phyloP scores from a whole-genome alignment of 2,113 vertebrate species.

The Brienomyrus longianalis region DNA sequence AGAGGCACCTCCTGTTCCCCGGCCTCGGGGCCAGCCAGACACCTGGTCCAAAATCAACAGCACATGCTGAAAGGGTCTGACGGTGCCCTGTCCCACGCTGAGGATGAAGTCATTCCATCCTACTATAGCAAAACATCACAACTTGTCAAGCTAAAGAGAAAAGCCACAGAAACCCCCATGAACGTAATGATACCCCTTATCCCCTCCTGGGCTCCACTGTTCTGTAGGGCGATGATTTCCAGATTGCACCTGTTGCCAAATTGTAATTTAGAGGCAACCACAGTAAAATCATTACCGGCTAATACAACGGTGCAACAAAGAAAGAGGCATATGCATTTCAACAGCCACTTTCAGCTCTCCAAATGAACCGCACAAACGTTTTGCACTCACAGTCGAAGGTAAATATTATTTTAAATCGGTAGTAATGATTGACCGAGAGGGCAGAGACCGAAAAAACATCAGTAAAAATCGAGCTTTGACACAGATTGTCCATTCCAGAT shows the following conservation, averaged over 20 bases:
- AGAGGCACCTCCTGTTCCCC: constrained; percentile 29
- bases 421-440: neutral
- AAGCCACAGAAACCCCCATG: constrained; percentile 28
- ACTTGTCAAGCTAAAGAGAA: constrained; percentile 32
- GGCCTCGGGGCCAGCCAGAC: constrained; percentile 20
- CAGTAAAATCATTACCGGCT: constrained; percentile 30
- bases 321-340: constrained; percentile 6
- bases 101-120: constrained; percentile 37
- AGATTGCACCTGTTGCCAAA: constrained; percentile 38
- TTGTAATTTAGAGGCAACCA: constrained; percentile 30
- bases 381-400: neutral
- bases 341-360: neutral
- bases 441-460: neutral
- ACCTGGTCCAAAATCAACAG: constrained; percentile 46
- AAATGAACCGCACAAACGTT: neutral
- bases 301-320: constrained; percentile 19
- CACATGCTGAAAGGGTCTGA: constrained; percentile 32
- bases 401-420: constrained; percentile 11
- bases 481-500: neutral
- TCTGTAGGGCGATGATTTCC: constrained; percentile 15
- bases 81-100: constrained; percentile 21
- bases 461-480: neutral
- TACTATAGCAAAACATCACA: constrained; percentile 29
- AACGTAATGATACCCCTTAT: neutral
- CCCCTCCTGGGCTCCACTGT: neutral